Evolutionary conservation across 2,888 invertebrate genomes (phyloP).

Genomic region (Troides oblongomaculatus): DNA sequence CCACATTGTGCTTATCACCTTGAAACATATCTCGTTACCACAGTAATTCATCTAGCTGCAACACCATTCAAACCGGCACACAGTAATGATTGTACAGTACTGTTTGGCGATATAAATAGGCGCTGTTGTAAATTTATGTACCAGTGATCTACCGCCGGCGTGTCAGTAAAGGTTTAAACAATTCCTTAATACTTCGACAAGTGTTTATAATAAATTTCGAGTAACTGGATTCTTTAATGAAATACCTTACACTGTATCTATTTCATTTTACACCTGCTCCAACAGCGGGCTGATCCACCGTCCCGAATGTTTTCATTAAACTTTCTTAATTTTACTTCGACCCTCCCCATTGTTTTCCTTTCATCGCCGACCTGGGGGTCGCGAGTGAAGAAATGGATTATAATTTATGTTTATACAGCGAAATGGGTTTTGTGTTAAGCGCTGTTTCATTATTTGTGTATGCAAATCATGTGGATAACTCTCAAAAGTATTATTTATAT

Average conservation of each 20-base stretch:
- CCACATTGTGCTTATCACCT: too few species aligned
- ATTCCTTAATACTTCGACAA: background rate
- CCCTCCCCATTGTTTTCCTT: slow-evolving; percentile 38
- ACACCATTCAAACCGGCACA: too few species aligned
- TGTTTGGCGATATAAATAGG: too few species aligned
- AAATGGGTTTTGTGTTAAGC: slow-evolving; percentile 15
- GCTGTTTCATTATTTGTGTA: slow-evolving; percentile 1
- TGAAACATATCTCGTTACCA: too few species aligned
- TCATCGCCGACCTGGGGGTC: slow-evolving; percentile 30
- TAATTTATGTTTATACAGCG: slow-evolving; percentile 22
- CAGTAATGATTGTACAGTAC: too few species aligned
- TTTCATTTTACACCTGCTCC: slow-evolving; percentile 21
- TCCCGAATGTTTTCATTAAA: slow-evolving; percentile 66
- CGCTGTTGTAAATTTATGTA: too few species aligned
- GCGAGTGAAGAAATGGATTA: slow-evolving; percentile 19
- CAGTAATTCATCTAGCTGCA: too few species aligned
- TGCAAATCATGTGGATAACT: background rate
- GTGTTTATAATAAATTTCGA: background rate
- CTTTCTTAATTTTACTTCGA: slow-evolving; percentile 62
- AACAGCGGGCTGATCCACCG: slow-evolving; percentile 18
- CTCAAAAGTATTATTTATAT: background rate
- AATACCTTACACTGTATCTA: slow-evolving; percentile 5
- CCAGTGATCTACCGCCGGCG: too few species aligned
- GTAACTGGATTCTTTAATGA: background rate
- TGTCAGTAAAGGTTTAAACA: too few species aligned